phyloP scores from a whole-genome alignment of 2,797 vertebrate species.

The Kryptopterus vitreolus region DNA sequence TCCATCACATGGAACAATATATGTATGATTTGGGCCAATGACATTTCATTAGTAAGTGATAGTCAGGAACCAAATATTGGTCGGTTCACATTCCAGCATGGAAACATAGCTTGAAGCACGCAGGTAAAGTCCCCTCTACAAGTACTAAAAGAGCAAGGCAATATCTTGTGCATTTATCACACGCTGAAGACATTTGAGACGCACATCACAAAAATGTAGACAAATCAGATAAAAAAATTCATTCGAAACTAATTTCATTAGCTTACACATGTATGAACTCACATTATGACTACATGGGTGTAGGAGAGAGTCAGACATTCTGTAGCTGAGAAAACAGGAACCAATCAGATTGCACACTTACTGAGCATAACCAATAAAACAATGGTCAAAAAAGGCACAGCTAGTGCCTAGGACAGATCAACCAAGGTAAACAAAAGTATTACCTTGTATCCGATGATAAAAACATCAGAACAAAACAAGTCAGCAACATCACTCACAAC shows the following conservation, averaged over 20 bases:
- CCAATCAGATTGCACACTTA: not conserved
- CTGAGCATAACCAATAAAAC: not conserved
- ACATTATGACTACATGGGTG: no score
- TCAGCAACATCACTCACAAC: not conserved
- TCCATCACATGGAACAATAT: not conserved
- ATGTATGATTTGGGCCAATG: not conserved
- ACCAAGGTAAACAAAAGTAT: not conserved
- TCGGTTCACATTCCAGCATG: no score
- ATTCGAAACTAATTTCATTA: no score
- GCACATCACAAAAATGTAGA: no score
- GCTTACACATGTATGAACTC: not conserved
- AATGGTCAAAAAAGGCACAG: not conserved
- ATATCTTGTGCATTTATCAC: not conserved
- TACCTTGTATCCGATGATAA: not conserved
- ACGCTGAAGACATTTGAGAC: not conserved
- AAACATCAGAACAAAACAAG: not conserved
- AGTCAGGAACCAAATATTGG: not conserved
- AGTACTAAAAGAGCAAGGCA: not conserved
- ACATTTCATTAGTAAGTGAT: not conserved
- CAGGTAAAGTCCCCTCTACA: not conserved
- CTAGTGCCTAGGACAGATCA: not conserved
- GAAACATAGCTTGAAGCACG: no score
- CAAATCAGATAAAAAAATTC: no score
- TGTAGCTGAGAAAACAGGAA: not conserved
- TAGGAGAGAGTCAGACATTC: not conserved